Evolutionary conservation across 1,140 invertebrate genomes (phyloP).

Genomic region (Leptopilina clavipes): DNA sequence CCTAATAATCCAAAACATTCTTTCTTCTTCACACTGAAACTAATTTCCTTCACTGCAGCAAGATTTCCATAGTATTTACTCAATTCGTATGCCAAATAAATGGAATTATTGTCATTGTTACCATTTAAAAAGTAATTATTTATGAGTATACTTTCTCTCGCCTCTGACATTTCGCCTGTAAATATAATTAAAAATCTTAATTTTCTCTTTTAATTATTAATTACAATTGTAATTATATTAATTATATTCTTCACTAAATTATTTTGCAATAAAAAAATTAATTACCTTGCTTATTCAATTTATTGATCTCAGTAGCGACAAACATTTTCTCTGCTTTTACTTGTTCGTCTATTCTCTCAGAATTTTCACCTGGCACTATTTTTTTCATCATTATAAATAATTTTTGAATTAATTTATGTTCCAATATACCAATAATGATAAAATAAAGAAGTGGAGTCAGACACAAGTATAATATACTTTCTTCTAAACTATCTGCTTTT

Average conservation of each 20-base stretch:
- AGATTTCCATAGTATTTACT: conserved; percentile 83
- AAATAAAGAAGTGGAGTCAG: conserved; percentile 66
- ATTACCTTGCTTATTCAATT: conserved; percentile 57
- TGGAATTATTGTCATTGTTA: conserved; percentile 47
- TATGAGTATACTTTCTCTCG: no score
- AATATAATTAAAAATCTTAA: no score
- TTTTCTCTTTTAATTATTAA: no score
- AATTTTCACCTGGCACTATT: conserved; percentile 44
- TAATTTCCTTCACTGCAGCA: conserved; percentile 83
- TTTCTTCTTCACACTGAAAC: conserved; percentile 77
- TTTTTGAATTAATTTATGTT: conserved; percentile 59
- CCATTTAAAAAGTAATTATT: conserved; percentile 30
- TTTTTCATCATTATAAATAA: conserved; percentile 53
- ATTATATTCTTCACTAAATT: no score
- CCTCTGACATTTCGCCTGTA: no score
- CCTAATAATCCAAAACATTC: conserved; percentile 95
- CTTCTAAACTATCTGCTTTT: conserved; percentile 60
- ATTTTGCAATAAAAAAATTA: not conserved
- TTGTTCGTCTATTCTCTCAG: conserved; percentile 64
- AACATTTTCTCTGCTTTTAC: conserved; percentile 66
- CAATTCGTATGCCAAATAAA: conserved; percentile 73
- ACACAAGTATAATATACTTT: conserved; percentile 60
- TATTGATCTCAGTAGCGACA: conserved; percentile 62
- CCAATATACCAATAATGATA: conserved; percentile 61
- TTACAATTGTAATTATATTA: not conserved